Evolutionary conservation across 2,113 vertebrate species (phyloP).

Genomic region (Bos javanicus): DNA sequence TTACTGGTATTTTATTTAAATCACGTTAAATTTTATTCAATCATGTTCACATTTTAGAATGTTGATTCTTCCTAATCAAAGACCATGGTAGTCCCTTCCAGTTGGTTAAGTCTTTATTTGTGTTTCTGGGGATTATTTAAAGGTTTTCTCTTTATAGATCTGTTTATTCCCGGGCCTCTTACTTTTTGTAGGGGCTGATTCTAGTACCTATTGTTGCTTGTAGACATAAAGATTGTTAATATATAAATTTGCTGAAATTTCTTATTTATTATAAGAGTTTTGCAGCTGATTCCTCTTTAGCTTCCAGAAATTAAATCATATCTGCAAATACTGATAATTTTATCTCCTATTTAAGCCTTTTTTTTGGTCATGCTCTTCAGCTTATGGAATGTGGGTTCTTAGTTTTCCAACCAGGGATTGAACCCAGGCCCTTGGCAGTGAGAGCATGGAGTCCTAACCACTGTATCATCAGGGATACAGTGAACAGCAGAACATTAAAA

Average conservation of each 20-base stretch:
- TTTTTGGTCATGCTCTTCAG: not conserved
- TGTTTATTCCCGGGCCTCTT: not conserved
- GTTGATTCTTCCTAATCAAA: slow-evolving; percentile 7
- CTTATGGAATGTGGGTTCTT: not conserved
- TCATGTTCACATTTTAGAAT: not conserved
- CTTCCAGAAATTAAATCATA: not conserved
- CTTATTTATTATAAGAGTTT: not conserved
- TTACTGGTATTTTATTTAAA: not conserved
- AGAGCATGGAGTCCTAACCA: not conserved
- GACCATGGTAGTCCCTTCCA: not conserved
- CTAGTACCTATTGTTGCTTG: not conserved
- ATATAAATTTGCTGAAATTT: not conserved
- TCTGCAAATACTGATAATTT: not conserved
- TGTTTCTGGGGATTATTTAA: not conserved
- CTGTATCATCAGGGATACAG: not conserved
- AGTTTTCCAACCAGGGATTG: not conserved
- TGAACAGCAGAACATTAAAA: no score
- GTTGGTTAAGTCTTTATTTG: not conserved
- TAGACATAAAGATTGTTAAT: not conserved
- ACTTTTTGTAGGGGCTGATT: not conserved
- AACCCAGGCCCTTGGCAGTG: not conserved
- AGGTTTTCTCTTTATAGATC: not conserved
- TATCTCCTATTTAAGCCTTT: not conserved
- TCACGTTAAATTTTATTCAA: not conserved
- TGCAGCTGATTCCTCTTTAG: not conserved